Percentiles rank a stretch among this genome's conserved stretches.
Evolutionary conservation across 2,113 vertebrate genomes (phyloP).

Genomic region (Zeus faber): DNA sequence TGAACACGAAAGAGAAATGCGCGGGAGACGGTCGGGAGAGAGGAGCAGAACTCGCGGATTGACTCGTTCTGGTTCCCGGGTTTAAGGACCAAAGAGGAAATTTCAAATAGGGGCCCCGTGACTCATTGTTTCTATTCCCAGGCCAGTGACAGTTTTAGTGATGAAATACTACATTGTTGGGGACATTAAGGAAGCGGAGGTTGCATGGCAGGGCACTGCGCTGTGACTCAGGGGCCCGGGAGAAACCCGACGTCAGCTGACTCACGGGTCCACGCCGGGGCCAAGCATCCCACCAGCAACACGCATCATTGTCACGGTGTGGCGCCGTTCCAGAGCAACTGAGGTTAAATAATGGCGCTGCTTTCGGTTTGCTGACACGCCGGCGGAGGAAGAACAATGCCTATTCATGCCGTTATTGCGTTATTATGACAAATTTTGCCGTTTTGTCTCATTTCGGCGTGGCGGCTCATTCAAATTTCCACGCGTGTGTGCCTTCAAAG

Average conservation of each 20-base stretch:
- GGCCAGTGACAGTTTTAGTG: not conserved
- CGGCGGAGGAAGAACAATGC: not conserved
- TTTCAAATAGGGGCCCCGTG: not conserved
- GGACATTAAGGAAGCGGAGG: constrained; percentile 13
- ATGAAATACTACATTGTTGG: constrained; percentile 25
- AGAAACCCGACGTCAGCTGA: constrained; percentile 33
- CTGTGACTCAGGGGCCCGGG: constrained; percentile 5
- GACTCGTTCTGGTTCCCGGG: not conserved
- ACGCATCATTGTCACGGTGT: no score
- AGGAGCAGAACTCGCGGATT: not conserved
- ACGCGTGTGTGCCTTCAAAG: not conserved
- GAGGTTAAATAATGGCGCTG: constrained; percentile 35
- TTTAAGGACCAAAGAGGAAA: constrained; percentile 4
- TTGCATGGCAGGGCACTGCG: constrained; percentile 2
- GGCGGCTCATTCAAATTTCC: no score
- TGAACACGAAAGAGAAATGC: not conserved
- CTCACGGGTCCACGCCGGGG: constrained; percentile 36
- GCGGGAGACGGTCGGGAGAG: not conserved
- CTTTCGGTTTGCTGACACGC: constrained; percentile 4
- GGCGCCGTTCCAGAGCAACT: no score
- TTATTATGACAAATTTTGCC: no score
- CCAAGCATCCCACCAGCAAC: constrained; percentile 14
- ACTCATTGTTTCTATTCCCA: constrained; percentile 11
- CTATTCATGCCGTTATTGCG: no score
- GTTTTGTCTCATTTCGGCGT: no score